A percentile compares a stretch with the other conserved stretches of the same genome.
Evolutionary conservation across 2,888 invertebrate genomes (phyloP).

Genomic region (Ophioninae sp.): DNA sequence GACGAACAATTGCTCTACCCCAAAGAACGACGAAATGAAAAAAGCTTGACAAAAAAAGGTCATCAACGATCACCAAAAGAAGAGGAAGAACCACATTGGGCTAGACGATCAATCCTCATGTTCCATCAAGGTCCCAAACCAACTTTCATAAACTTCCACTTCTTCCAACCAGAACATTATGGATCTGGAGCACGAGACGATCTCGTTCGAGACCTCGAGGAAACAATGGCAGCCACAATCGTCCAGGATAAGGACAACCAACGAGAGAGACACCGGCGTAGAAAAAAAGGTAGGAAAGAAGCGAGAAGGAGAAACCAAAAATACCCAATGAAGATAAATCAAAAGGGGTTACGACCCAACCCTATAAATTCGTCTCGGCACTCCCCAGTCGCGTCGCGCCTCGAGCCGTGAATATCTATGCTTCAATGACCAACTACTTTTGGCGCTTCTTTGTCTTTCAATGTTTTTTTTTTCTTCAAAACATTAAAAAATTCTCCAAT

Average conservation of each 20-base stretch:
- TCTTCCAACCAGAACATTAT: slow-evolving; percentile 39
- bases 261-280: too few species aligned
- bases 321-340: slow-evolving; percentile 68
- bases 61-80: too few species aligned
- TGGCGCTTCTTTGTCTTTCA: too few species aligned
- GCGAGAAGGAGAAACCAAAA: slow-evolving; percentile 16
- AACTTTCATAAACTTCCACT: neutral
- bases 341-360: slow-evolving; percentile 70
- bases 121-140: slow-evolving; percentile 44
- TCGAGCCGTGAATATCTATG: slow-evolving; percentile 71
- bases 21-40: too few species aligned
- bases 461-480: too few species aligned
- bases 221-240: slow-evolving; percentile 49
- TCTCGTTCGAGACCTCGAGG: slow-evolving; percentile 43
- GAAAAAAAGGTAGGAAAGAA: neutral
- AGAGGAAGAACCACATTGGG: neutral
- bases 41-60: neutral
- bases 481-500: too few species aligned
- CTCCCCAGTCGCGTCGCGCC: slow-evolving; percentile 70
- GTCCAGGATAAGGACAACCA: neutral
- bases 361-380: slow-evolving; percentile 74
- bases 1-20: neutral
- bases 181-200: slow-evolving; percentile 53
- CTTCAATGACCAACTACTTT: slow-evolving; percentile 71
- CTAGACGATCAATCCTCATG: slow-evolving; percentile 11